These are phyloP conservation scores for Prosapia bicincta DNA, from an alignment of 2,888 invertebrate species.

Conservation along the genomic window DNA sequence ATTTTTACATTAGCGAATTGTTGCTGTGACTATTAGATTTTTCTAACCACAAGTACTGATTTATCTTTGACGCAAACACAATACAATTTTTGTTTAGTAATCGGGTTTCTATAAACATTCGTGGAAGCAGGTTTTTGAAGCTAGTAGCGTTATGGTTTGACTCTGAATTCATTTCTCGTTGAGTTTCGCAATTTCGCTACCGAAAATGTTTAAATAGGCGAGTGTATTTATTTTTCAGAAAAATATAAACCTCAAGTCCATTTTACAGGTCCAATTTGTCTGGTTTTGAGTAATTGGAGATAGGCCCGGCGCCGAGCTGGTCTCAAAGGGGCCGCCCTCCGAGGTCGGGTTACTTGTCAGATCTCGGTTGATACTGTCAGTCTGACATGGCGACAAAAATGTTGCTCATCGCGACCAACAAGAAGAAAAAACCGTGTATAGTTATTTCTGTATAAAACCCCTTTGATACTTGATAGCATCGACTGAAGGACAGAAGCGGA, in stretches of 20 bases:
- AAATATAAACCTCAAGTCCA: background rate
- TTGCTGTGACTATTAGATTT: too few species aligned
- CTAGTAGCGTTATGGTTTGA: too few species aligned
- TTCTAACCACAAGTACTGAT: too few species aligned
- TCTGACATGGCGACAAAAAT: background rate
- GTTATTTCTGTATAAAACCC: background rate
- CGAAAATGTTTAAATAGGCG: too few species aligned
- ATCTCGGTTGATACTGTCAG: background rate
- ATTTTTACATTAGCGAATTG: too few species aligned
- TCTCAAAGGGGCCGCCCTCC: background rate
- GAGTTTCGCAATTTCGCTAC: too few species aligned
- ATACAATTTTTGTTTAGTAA: too few species aligned
- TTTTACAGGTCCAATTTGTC: background rate
- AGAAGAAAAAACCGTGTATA: background rate
- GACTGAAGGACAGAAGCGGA: background rate
- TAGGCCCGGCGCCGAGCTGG: background rate
- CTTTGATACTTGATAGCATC: background rate
- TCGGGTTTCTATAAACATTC: too few species aligned
- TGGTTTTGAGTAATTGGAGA: background rate
- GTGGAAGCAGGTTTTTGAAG: too few species aligned
- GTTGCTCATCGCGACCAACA: background rate
- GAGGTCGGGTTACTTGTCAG: background rate
- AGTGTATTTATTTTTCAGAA: background rate
- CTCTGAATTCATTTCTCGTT: too few species aligned
- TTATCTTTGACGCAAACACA: too few species aligned